Conservation (phyloP, 2,797 vertebrate species). For the Eospalax fontanierii region DNA sequence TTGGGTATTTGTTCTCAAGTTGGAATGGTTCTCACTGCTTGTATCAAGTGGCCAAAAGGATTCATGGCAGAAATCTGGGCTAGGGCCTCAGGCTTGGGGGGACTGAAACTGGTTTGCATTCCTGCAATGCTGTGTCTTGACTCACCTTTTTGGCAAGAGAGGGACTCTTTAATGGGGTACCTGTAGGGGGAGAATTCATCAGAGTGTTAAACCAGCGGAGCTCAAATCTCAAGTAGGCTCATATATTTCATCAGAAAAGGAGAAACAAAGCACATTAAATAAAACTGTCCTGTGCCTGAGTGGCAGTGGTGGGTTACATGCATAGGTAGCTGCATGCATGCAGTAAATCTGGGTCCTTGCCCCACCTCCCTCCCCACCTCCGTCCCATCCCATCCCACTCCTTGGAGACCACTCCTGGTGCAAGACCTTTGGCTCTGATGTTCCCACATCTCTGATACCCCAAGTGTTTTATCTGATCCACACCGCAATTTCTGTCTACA, state of each 20-base stretch:
- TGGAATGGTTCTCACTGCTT: neutral
- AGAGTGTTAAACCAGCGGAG: constrained; percentile 42
- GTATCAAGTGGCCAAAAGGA: constrained; percentile 14
- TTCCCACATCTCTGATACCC: neutral
- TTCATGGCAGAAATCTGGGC: neutral
- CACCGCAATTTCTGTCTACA: neutral
- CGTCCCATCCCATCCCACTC: fast-evolving
- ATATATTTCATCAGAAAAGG: neutral
- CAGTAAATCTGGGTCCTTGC: neutral
- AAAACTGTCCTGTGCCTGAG: neutral
- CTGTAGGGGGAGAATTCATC: constrained; percentile 85
- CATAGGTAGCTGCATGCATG: neutral
- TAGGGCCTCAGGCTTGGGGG: constrained; percentile 89
- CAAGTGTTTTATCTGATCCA: neutral
- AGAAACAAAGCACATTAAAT: neutral
- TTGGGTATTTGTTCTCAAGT: constrained; percentile 24
- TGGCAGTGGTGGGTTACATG: neutral
- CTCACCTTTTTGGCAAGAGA: constrained; percentile 91
- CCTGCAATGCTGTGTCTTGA: constrained; percentile 90
- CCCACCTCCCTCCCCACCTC: too few relatives aligned
- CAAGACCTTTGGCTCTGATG: neutral
- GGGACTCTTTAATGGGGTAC: constrained; percentile 92
- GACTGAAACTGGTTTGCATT: constrained; percentile 94
- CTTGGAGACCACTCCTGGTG: neutral
- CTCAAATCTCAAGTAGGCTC: constrained; percentile 9